Conservation (phyloP, 2,113 vertebrate species). For the Colinus virginianus region DNA sequence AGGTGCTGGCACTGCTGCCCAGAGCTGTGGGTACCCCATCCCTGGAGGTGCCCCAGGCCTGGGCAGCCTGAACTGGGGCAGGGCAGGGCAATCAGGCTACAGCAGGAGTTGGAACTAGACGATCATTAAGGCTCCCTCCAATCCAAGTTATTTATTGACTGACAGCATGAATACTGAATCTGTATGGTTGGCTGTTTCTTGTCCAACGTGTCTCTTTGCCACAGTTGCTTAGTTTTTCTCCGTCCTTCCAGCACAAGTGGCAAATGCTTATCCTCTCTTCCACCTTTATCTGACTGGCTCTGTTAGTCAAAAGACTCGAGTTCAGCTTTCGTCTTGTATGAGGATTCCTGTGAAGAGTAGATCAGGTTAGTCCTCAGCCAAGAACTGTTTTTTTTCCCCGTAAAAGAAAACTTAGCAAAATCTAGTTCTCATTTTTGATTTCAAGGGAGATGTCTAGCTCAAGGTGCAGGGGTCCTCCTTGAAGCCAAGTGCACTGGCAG, state of each 20-base stretch:
- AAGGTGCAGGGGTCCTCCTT: neutral
- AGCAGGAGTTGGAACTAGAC: no score
- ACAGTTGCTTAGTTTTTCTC: neutral
- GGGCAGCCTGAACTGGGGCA: no score
- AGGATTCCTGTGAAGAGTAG: neutral
- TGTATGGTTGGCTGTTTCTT: neutral
- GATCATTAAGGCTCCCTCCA: no score
- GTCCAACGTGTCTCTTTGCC: neutral
- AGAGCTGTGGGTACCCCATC: no score
- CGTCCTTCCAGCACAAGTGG: neutral
- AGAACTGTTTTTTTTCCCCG: neutral
- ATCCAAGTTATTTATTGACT: no score
- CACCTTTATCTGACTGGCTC: neutral
- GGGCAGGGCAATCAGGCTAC: no score
- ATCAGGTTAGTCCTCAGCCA: neutral
- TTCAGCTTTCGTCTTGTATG: neutral
- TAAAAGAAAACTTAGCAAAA: neutral
- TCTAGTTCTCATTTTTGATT: neutral
- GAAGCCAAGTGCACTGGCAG: neutral
- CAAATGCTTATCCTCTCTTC: neutral
- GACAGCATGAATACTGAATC: no score
- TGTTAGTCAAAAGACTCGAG: neutral
- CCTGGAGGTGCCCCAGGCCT: no score
- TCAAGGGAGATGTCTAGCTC: neutral
- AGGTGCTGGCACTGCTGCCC: no score